A percentile compares a stretch with the other conserved stretches of the same genome.
Evolutionary conservation across 2,113 vertebrate species (phyloP).

Genomic region (Dinomys branickii): DNA sequence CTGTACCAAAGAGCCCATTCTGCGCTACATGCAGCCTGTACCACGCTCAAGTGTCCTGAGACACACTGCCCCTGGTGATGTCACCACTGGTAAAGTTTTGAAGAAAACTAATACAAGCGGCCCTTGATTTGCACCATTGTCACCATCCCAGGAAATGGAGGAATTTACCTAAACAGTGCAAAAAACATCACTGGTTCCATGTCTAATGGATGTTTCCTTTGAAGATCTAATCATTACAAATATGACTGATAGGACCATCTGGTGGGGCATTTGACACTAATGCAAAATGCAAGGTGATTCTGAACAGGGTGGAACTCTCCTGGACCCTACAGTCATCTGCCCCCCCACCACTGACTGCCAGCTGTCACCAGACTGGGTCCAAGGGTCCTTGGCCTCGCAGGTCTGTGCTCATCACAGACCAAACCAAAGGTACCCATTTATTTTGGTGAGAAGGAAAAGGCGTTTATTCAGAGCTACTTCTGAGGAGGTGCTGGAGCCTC

Average conservation of each 20-base stretch:
- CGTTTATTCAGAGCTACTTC: background rate
- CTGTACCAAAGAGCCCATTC: fast-evolving
- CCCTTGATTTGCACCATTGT: background rate
- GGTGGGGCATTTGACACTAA: background rate
- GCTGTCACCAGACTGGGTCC: background rate
- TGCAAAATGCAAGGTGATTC: background rate
- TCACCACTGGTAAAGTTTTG: background rate
- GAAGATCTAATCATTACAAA: background rate
- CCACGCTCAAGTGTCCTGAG: background rate
- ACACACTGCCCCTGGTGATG: fast-evolving
- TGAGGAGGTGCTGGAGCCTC: background rate
- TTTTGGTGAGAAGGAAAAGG: background rate
- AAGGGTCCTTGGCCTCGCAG: background rate
- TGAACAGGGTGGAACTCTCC: no score
- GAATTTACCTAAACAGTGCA: background rate
- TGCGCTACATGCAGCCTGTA: no score
- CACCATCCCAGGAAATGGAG: background rate
- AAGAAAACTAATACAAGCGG: background rate
- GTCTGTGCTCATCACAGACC: background rate
- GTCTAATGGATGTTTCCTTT: fast-evolving
- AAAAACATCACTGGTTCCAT: background rate
- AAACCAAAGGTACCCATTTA: background rate
- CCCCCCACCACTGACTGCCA: no score
- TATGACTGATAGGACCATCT: background rate
- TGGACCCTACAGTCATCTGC: fast-evolving